Percentiles rank a stretch among this genome's conserved stretches.
Conservation (phyloP, 2,797 vertebrate genomes). For the Ptychobarbus kaznakovi region DNA sequence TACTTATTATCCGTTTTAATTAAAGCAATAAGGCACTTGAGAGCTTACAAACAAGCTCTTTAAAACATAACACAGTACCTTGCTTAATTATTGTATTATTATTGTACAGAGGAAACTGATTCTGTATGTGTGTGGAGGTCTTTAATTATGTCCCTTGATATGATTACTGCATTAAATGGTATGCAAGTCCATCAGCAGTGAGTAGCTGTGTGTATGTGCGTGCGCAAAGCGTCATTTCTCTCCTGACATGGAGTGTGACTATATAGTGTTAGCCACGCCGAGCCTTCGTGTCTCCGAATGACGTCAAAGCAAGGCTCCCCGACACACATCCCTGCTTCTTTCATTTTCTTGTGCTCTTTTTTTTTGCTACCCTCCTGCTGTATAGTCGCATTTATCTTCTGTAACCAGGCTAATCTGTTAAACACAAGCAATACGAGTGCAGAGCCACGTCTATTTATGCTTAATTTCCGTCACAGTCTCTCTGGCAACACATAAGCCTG, state of each 20-base stretch:
- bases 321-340: constrained; percentile 41
- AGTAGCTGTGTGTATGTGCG: constrained; percentile 1
- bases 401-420: constrained; percentile 13
- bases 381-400: constrained; percentile 9
- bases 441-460: not conserved
- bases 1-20: not conserved
- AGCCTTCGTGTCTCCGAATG: constrained; percentile 45
- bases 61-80: not conserved
- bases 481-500: not conserved
- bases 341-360: not conserved
- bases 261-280: constrained; percentile 4
- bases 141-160: not conserved
- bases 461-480: not conserved
- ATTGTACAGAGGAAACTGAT: not conserved
- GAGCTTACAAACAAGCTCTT: not conserved
- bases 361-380: not conserved
- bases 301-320: constrained; percentile 57
- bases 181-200: not conserved
- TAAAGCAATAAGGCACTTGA: constrained; percentile 12
- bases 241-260: constrained; percentile 21
- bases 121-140: not conserved
- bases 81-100: not conserved
- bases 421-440: not conserved
- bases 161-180: not conserved
- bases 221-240: constrained; percentile 7